phyloP scores from a whole-genome alignment of 2,888 invertebrate genomes.

The Eupithecia subfuscata region DNA sequence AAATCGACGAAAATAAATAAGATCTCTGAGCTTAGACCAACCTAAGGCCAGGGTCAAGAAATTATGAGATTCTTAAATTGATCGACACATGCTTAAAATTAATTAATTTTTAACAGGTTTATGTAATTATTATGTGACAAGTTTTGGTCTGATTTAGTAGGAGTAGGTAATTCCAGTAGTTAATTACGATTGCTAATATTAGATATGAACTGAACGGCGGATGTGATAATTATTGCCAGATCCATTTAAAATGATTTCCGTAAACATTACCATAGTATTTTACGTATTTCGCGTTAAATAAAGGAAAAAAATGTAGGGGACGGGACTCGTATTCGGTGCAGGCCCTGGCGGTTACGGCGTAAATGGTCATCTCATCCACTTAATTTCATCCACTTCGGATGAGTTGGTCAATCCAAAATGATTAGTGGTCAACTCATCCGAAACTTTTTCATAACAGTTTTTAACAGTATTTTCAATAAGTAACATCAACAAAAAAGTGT shows the following conservation, averaged over 20 bases:
- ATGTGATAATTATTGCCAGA: slow-evolving; percentile 44
- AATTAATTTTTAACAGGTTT: slow-evolving; percentile 15
- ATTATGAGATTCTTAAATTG: neutral
- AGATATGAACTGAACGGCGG: slow-evolving; percentile 39
- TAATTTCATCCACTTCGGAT: no score
- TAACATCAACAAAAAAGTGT: no score
- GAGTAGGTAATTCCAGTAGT: slow-evolving; percentile 23
- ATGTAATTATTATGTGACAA: slow-evolving; percentile 19
- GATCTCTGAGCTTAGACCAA: neutral
- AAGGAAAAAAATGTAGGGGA: neutral
- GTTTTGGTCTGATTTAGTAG: slow-evolving; percentile 29
- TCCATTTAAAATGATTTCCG: slow-evolving; percentile 46
- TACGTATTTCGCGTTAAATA: slow-evolving; percentile 1
- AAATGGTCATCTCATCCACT: no score
- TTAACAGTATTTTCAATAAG: no score
- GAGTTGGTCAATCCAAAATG: no score
- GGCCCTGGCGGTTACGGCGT: no score
- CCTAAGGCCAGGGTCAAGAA: slow-evolving; percentile 13
- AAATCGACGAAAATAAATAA: neutral
- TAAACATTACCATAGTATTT: slow-evolving; percentile 40
- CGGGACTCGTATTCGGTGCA: no score
- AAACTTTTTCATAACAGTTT: no score
- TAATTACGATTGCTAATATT: slow-evolving; percentile 34
- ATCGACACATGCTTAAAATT: neutral
- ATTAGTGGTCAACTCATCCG: no score